Evolutionary conservation across 2,113 vertebrate genomes (phyloP), one percentile per base, ranked within the genome.

Genomic region (Progne subis): DNA sequence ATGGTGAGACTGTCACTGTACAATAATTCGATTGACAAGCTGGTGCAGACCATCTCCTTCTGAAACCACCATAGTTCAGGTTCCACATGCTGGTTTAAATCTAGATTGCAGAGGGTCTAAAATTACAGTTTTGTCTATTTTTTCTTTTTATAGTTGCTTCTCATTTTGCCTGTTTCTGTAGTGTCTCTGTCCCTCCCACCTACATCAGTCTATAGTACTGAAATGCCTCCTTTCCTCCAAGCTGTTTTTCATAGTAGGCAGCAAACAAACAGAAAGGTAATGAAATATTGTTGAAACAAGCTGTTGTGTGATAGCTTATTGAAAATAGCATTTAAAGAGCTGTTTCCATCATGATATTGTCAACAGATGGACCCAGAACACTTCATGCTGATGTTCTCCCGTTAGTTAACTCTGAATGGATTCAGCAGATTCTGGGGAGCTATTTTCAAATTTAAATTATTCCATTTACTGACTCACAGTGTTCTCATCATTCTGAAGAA

Each of bases 321-420:
- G 96, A 96, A 98, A 98, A 97, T 97, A 98, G 94, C 94, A 95
- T 94, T 97, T 96, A 53, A 88, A 97, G 97, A 97, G 93, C 95
- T 97, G 88, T 98, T 97, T 97, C 86, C 95, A 69, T 97, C 87
- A 91, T 97, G 94, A 82, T 97, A 96, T 95, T 98, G 96, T 95
- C 97, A 98, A 98, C 97, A 98, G 98, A 98, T 98, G 98, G 98
- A 98, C 95, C 82, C 95, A 97, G 98, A 97, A 97, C 96, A 88
- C 91, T 95, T 94, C 97, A 98, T 94, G 95, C 87, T 96, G 91
- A 47, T 97, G 78, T 94, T 97, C 91, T 97, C 83, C 90, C 97
- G 88, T 94, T 97, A 92, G 77, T 95, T 98, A 64, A 34, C 94
- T 97, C 94, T 96, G 96, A 98, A 97, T 96, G 96, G 86, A 93